Evolutionary conservation across 2,797 vertebrate genomes (phyloP), one percentile per base, ranked within the genome.

Genomic region (Micromesistius poutassou): DNA sequence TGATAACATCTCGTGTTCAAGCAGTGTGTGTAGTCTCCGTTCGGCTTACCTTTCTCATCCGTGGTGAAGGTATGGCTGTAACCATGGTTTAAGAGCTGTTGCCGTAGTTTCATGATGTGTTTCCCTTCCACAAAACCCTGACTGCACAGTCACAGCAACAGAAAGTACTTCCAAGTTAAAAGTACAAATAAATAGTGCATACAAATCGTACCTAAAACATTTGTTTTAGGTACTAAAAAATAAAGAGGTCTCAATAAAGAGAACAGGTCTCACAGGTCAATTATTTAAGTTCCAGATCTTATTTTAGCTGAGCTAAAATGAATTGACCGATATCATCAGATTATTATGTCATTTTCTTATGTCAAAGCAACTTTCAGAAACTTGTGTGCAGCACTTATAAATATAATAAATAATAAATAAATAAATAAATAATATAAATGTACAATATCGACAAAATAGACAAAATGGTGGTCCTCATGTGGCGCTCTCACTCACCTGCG

Each of bases 51-150:
- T 89, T 97, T 97, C 90, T 97, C 96, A 0, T 96, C 96, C 0
- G 94, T 96, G 86, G 96, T 96, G 80, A 97, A 97, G 66, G 95
- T 95, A 4, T 91, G 91, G 71, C 94, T 94, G 81, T 93, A 94
- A 9, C 96, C 95, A 2, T 94, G 94, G 4, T 93, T 91, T 8
- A 94, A 94, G 72, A 98, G 91, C 88, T 95, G 94, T 84, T 95
- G 91, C 6, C 97, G 91, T 0, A 97, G 95, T 77, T 91, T 95
- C 96, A 97, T 98, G 87, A 97, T 86, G 6, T 93, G 95, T 0
- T 10, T 30, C 0, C 93, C 94, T 0, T 89, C 73, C 10, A 97
- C 96, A 25, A 95, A 97, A 16, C 96, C 97, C 0, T 88, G 84
- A 73, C 96, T 98, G 88, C 75, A 81, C 42, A 7, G 0, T 25